Evolutionary conservation across 92 coral and sea anemone species (phyloP).

Genomic region (Bergia sp.): DNA sequence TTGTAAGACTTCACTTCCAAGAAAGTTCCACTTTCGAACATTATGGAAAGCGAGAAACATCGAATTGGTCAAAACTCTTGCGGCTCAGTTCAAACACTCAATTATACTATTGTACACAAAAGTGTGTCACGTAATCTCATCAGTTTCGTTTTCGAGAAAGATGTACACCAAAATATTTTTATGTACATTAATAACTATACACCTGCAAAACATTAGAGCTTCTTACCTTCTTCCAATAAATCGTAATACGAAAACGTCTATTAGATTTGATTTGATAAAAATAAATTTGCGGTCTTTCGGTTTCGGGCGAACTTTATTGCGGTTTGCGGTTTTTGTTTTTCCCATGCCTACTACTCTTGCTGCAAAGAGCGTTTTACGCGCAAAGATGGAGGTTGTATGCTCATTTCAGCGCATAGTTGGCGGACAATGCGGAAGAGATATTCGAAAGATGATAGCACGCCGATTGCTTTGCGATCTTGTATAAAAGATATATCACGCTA

Average conservation of each 20-base stretch:
- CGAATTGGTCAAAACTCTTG: conserved; percentile 5
- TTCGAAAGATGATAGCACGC: not conserved
- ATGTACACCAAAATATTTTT: not conserved
- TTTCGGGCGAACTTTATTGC: conserved; percentile 6
- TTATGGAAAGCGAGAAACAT: conserved; percentile 1
- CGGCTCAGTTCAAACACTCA: conserved; percentile 6
- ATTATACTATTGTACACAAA: conserved; percentile 1
- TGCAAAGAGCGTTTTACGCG: too few relatives aligned
- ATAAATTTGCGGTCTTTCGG: conserved; percentile 5
- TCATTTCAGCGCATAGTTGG: conserved; percentile 55
- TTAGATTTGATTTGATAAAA: conserved; percentile 1
- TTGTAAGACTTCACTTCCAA: conserved; percentile 3
- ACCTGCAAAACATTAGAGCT: conserved; percentile 5
- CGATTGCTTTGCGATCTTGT: not conserved
- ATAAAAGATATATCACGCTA: not conserved
- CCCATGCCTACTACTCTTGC: conserved; percentile 7
- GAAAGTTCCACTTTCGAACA: conserved; percentile 5
- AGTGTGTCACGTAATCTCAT: conserved; percentile 5
- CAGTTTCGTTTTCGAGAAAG: conserved; percentile 5
- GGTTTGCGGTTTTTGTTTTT: conserved; percentile 4
- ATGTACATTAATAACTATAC: not conserved
- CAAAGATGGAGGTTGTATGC: conserved; percentile 27
- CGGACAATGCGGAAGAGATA: conserved; percentile 42
- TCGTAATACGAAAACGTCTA: conserved; percentile 4
- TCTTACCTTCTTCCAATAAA: conserved; percentile 1